Evolutionary conservation across 1,140 invertebrate genomes (phyloP).

Genomic region (Ericerus pela): DNA sequence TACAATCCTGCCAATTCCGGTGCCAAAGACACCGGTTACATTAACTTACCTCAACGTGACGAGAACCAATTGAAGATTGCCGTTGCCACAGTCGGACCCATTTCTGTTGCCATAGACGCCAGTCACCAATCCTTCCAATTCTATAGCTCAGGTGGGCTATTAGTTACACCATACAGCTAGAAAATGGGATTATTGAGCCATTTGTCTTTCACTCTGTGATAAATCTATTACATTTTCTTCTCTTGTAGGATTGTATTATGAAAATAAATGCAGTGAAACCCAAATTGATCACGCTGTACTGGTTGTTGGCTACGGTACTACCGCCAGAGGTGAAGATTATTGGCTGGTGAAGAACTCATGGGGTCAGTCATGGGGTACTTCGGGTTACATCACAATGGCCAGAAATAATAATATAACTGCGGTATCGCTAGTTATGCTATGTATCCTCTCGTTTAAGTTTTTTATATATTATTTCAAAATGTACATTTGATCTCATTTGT

Average conservation of each 20-base stretch:
- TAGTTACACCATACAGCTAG: background rate
- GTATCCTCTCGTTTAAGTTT: conserved; percentile 60
- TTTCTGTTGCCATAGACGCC: conserved; percentile 65
- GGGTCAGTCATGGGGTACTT: conserved; percentile 63
- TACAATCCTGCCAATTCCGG: conserved; percentile 56
- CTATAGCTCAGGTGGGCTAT: conserved; percentile 44
- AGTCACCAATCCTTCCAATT: conserved; percentile 57
- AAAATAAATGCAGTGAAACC: conserved; percentile 46
- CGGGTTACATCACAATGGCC: conserved; percentile 80
- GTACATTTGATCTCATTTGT: too few species aligned
- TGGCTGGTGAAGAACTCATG: conserved; percentile 80
- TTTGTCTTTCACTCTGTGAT: conserved; percentile 11
- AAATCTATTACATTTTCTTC: conserved; percentile 19
- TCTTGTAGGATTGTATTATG: conserved; percentile 46
- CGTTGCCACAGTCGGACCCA: conserved; percentile 63
- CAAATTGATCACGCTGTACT: conserved; percentile 78
- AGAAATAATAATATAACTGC: conserved; percentile 71
- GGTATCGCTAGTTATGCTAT: conserved; percentile 70
- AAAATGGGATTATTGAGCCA: background rate
- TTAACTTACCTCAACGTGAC: conserved; percentile 55
- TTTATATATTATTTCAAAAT: too few species aligned
- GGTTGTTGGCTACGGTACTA: conserved; percentile 65
- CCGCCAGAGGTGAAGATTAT: conserved; percentile 46
- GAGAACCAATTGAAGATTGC: conserved; percentile 55
- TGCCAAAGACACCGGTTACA: conserved; percentile 67